Evolutionary conservation across 2,797 vertebrate species (phyloP), one percentile per base, ranked within the genome.

Genomic region (Holocentrus rufus): DNA sequence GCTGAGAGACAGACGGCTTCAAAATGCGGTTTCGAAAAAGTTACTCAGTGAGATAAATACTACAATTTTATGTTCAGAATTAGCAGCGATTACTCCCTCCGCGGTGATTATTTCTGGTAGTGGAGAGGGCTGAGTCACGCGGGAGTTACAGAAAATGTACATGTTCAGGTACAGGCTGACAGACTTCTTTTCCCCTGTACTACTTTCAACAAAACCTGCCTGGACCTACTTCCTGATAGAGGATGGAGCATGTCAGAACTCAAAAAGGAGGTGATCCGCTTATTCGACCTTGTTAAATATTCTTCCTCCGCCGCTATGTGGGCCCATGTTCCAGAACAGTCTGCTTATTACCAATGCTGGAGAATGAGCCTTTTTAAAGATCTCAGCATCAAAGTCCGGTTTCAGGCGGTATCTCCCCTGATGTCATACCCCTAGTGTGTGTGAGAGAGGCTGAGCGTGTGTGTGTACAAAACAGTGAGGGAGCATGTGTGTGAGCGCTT

Each of bases 71-170:
- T 65, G 50, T 70, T 68, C 53, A 76, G 42, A 49, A 60, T 77
- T 70, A 20, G 53, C 39, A 31, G 25, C 25, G 64, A 79, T 85
- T 77, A 68, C 64, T 67, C 44, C 39, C 47, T 85, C 60, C 0
- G 1, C 31, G 60, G 72, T 83, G 72, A 72, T 83, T 63, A 69
- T 79, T 80, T 77, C 30, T 58, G 5, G 57, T 39, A 42, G 65
- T 74, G 67, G 81, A 74, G 75, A 77, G 18, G 63, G 53, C 67
- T 80, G 81, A 85, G 72, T 88, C 81, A 87, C 77, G 71, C 69
- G 65, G 61, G 59, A 80, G 56, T 83, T 77, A 74, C 66, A 73
- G 68, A 79, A 85, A 83, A 63, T 72, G 65, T n/a, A 20, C 49
- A 65, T 64, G 47, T 50, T n/a, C 47, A 55, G 20, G 49, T 59